phyloP scores from a whole-genome alignment of 2,113 vertebrate genomes.

The Vicugna pacos region DNA sequence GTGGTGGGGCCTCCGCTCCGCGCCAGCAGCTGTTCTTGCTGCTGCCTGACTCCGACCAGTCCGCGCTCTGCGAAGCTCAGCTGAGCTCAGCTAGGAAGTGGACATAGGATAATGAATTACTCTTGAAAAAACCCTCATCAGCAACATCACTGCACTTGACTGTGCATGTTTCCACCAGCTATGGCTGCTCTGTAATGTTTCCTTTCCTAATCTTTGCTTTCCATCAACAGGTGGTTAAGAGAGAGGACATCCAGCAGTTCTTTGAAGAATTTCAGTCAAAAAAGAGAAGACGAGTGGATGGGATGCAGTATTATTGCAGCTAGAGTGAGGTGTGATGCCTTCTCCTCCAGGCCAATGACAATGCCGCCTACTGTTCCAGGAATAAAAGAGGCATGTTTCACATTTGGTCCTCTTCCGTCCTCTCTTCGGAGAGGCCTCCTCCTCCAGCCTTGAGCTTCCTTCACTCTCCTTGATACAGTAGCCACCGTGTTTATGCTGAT shows the following conservation, averaged over 20 bases:
- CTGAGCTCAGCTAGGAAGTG: too few relatives aligned
- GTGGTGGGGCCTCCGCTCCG: too few relatives aligned
- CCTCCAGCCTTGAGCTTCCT: conserved; percentile 32
- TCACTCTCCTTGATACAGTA: conserved; percentile 46
- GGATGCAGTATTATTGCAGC: conserved; percentile 92
- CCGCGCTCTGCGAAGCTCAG: neutral
- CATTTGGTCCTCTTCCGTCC: conserved; percentile 49
- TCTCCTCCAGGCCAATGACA: neutral
- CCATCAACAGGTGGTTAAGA: conserved; percentile 91
- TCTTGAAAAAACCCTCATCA: neutral
- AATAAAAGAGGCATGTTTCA: conserved; percentile 69
- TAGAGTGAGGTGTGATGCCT: conserved; percentile 64
- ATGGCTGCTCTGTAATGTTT: neutral
- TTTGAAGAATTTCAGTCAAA: conserved; percentile 94
- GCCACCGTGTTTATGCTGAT: neutral
- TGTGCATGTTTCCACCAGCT: neutral
- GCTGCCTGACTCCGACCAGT: neutral
- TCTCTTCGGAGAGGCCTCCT: conserved; percentile 47
- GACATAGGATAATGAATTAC: neutral
- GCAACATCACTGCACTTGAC: neutral
- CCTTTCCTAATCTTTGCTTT: conserved; percentile 38
- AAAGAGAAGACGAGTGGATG: conserved; percentile 90
- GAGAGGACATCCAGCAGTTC: conserved; percentile 94
- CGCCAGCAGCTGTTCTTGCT: accelerated
- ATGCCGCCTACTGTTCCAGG: conserved; percentile 2